phyloP scores from a whole-genome alignment of 1,140 invertebrate species.

The Drosophila equinoxialis region DNA sequence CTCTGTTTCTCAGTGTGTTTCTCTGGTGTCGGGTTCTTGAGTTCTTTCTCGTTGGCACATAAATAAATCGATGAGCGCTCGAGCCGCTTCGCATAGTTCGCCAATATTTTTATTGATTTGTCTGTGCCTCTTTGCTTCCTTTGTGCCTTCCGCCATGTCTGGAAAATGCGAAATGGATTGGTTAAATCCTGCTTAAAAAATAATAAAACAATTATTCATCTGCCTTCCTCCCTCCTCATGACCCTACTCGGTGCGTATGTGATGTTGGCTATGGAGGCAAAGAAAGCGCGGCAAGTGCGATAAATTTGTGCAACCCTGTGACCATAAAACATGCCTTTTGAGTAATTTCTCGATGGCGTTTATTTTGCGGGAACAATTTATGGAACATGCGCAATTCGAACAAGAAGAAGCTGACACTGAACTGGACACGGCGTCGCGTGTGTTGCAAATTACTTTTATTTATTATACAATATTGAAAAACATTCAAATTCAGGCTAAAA shows the following conservation, averaged over 20 bases:
- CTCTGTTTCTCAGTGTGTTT: constrained; percentile 46
- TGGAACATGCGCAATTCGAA: constrained; percentile 75
- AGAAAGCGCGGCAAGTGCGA: constrained; percentile 59
- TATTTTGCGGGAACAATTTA: constrained; percentile 55
- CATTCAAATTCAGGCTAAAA: neutral
- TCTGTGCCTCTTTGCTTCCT: constrained; percentile 35
- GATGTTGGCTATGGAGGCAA: neutral
- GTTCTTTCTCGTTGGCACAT: constrained; percentile 56
- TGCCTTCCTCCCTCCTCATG: neutral
- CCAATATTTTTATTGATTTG: constrained; percentile 60
- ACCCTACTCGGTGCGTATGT: too few species aligned
- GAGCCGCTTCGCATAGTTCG: constrained; percentile 53
- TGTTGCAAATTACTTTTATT: constrained; percentile 70
- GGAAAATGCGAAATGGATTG: constrained; percentile 11
- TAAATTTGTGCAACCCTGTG: constrained; percentile 71
- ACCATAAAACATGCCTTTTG: constrained; percentile 70
- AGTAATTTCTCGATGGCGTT: constrained; percentile 61
- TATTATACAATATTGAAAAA: constrained; percentile 58
- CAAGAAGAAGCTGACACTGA: constrained; percentile 24
- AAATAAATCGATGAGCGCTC: constrained; percentile 75
- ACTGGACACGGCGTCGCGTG: constrained; percentile 58
- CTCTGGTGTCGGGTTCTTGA: constrained; percentile 34
- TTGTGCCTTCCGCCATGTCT: neutral
- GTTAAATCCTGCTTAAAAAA: constrained; percentile 25
- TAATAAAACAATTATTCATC: constrained; percentile 35